Evolutionary conservation across 2,797 vertebrate species (phyloP).

Genomic region (Bradypodion ventrale): DNA sequence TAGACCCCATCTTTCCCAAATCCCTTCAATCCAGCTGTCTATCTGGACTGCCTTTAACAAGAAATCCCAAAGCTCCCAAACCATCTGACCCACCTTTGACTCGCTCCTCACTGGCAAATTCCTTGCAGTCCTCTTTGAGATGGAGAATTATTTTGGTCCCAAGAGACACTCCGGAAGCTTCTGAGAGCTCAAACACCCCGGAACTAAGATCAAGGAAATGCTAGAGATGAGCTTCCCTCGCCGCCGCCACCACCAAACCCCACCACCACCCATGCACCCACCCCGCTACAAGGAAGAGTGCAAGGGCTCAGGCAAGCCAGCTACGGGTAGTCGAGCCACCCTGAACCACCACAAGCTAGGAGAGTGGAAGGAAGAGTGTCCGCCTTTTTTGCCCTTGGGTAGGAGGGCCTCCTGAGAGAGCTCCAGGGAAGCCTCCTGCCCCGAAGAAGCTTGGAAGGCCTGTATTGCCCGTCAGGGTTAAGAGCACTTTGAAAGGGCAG

Average conservation of each 20-base stretch:
- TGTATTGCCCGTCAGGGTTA: neutral
- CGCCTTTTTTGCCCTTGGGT: no score
- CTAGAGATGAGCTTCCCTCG: fast-evolving
- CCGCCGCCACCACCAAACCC: no score
- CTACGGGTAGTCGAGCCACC: no score
- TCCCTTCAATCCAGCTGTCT: no score
- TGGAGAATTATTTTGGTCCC: conserved; percentile 94
- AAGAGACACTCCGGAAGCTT: conserved; percentile 88
- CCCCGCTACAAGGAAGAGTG: no score
- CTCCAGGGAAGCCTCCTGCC: neutral
- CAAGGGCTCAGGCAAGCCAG: no score
- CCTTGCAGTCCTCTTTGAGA: conserved; percentile 91
- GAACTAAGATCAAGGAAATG: conserved; percentile 76
- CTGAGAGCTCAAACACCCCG: conserved; percentile 90
- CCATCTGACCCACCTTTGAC: conserved; percentile 83
- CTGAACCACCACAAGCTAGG: no score
- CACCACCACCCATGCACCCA: no score
- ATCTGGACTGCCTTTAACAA: no score
- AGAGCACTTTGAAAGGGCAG: neutral
- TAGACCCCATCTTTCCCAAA: no score
- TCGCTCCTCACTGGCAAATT: conserved; percentile 89
- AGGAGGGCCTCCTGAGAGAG: no score
- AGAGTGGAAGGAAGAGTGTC: no score
- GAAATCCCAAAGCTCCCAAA: neutral
- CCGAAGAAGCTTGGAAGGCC: neutral